A percentile compares a stretch with the other conserved stretches of the same genome.
Conservation (phyloP, 2,113 vertebrate genomes). For the Paedocypris sp. region DNA sequence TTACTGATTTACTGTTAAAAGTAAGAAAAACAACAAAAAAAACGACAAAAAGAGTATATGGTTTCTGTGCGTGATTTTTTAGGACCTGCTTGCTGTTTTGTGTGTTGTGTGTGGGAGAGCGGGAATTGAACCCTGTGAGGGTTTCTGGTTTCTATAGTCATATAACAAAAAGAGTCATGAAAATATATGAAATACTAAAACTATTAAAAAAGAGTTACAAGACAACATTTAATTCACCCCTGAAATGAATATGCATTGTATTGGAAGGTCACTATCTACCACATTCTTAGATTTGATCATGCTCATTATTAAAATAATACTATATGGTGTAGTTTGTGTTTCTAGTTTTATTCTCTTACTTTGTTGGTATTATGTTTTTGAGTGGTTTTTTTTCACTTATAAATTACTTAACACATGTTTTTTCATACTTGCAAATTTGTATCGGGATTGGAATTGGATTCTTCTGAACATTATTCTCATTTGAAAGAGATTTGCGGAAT, state of each 20-base stretch:
- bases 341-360: slow-evolving; percentile 21
- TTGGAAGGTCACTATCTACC: slow-evolving; percentile 64
- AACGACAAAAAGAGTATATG: slow-evolving; percentile 62
- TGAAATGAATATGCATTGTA: slow-evolving; percentile 68
- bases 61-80: slow-evolving; percentile 63
- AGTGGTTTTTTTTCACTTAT: too few species aligned
- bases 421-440: too few species aligned
- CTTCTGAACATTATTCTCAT: too few species aligned
- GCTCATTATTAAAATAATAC: slow-evolving; percentile 71
- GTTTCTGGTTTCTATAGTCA: slow-evolving; percentile 66
- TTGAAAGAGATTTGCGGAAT: too few species aligned
- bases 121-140: slow-evolving; percentile 67
- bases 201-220: slow-evolving; percentile 30
- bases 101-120: slow-evolving; percentile 54
- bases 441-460: too few species aligned
- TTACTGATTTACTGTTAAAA: slow-evolving; percentile 68
- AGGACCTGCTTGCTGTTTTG: slow-evolving; percentile 71
- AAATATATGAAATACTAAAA: slow-evolving; percentile 69
- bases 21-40: slow-evolving; percentile 57
- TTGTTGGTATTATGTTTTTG: background rate
- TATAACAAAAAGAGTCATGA: slow-evolving; percentile 59
- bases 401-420: too few species aligned
- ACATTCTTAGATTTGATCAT: slow-evolving; percentile 70
- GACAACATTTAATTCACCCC: slow-evolving; percentile 57
- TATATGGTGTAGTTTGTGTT: slow-evolving; percentile 52